Evolutionary conservation across 2,113 vertebrate species (phyloP).

Genomic region (Tinamus guttatus): DNA sequence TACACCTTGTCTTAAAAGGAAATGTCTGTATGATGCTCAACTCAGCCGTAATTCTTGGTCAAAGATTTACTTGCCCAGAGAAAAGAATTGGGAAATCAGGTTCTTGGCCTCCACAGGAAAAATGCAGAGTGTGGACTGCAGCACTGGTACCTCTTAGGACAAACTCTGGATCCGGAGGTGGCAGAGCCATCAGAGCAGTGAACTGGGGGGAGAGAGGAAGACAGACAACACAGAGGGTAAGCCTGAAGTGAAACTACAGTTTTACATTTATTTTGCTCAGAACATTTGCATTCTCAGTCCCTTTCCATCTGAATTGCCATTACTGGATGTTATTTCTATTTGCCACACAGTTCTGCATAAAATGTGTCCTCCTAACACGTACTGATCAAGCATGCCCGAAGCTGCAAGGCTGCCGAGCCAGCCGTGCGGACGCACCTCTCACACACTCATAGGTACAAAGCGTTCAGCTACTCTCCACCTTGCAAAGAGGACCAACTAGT

Average conservation of each 20-base stretch:
- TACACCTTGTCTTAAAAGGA: background rate
- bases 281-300: background rate
- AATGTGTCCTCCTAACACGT: background rate
- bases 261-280: background rate
- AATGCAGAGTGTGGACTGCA: slow-evolving; percentile 87
- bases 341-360: background rate
- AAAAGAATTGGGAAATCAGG: slow-evolving; percentile 81
- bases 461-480: background rate
- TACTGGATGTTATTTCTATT: background rate
- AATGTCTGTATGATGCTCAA: background rate
- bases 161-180: slow-evolving; percentile 86
- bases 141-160: slow-evolving; percentile 87
- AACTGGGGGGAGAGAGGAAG: background rate
- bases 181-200: slow-evolving; percentile 69
- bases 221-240: background rate
- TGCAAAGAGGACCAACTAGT: background rate
- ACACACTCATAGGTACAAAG: background rate
- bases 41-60: background rate
- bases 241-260: background rate
- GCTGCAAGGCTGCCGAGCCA: background rate
- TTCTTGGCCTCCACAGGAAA: slow-evolving; percentile 71
- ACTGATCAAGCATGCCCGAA: background rate
- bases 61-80: slow-evolving; percentile 84
- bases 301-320: background rate
- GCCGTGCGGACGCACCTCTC: background rate